Conservation (phyloP, 2,113 vertebrate genomes). For the Heterocephalus glaber region DNA sequence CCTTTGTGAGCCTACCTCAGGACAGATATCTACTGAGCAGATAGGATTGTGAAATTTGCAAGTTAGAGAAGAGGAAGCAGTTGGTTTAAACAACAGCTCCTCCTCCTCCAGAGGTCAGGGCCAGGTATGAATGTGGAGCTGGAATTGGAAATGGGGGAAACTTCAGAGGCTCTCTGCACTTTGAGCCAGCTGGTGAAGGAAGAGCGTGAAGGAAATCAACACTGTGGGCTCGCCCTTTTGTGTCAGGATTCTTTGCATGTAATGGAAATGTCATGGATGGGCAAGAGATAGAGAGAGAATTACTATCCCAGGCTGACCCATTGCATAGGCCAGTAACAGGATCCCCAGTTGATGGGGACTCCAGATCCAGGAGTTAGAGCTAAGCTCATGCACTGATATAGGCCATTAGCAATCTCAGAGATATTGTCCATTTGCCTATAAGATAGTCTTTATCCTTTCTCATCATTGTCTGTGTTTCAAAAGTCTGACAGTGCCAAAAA, state of each 20-base stretch:
- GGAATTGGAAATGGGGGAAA: background rate
- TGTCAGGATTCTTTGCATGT: background rate
- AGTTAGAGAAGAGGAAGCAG: background rate
- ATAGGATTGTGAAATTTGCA: constrained; percentile 32
- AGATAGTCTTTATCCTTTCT: background rate
- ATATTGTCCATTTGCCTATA: background rate
- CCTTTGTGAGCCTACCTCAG: background rate
- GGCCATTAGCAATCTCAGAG: background rate
- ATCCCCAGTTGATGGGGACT: background rate
- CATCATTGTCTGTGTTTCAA: background rate
- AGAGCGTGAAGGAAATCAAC: background rate
- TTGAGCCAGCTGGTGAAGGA: background rate
- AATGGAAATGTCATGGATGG: background rate
- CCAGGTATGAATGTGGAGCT: background rate
- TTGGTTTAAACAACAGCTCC: background rate
- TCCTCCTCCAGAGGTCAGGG: background rate
- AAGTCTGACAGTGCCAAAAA: background rate
- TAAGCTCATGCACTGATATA: background rate
- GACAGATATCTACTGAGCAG: background rate
- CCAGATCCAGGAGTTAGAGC: background rate
- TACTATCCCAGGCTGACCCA: too few relatives aligned
- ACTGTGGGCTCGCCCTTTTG: background rate
- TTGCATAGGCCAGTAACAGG: background rate
- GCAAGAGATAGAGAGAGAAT: background rate
- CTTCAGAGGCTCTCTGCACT: background rate